Base-by-base conservation (phyloP, 2,797 vertebrate genomes). In the Xerus rutilus region DNA sequence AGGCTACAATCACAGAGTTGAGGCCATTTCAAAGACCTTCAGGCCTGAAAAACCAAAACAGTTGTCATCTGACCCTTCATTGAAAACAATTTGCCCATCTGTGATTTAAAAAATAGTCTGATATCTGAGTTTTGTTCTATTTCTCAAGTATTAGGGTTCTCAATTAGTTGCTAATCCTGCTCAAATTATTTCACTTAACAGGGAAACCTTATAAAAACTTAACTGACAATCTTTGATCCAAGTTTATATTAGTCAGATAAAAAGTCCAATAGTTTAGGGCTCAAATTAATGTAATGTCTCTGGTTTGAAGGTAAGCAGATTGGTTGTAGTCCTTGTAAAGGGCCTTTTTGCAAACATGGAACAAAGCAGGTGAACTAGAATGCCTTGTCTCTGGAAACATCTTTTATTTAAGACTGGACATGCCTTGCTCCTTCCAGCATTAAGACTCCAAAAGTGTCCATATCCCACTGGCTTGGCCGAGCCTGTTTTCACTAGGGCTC, bases 121-220 rank as follows among this genome's bases (percentile, higher is more conserved):
- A 45, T 35, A 32, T 59, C 65, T n/a, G 32, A 69, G 23, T n/a
- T 83, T 83, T 69, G 9, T 35, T 85, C 76, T 49, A 47, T 43
- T 91, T 90, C 64, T 74, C 65, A 79, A 88, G 43, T 43, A 64
- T 72, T 21, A 86, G 45, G 39, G 73, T 39, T 62, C 9, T 54
- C 69, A 59, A 14, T 49, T 67, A 67, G 86, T 18, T 89, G 39
- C n/a, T 72, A 12, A 5, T 74, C 11, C 62, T 76, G 1, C 64
- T 89, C 47, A 65, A 94, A 94, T 73, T n/a, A 87, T 65, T 87
- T 89, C 49, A 69, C 78, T 84, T 93, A 74, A 54, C n/a, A 47
- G 35, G 32, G 7, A 86, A 10, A 81, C 65, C 59, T 89, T 47
- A 52, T 25, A 49, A 84, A 90, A 64, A 49, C 43, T 54, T 64